Evolutionary conservation across 2,113 vertebrate genomes (phyloP).

Genomic region (Amia ocellicauda): DNA sequence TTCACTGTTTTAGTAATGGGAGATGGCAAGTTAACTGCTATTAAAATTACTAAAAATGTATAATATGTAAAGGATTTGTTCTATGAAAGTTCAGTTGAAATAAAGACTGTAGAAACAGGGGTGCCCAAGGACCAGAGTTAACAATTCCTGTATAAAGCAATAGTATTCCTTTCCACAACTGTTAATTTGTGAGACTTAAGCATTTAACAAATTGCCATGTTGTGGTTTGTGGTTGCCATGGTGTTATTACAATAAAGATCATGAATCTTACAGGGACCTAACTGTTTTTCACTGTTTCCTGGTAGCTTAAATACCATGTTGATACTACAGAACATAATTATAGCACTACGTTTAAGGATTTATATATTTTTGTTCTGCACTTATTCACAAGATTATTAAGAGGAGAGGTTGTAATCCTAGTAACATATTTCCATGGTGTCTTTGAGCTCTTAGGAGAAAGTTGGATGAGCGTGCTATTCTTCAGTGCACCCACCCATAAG

Average conservation of each 20-base stretch:
- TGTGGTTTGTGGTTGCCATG: constrained; percentile 26
- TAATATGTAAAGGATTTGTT: too few species aligned
- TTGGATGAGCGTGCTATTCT: constrained; percentile 7
- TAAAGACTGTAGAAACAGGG: too few species aligned
- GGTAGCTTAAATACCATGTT: constrained; percentile 14
- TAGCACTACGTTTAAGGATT: neutral
- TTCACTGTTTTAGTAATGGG: too few species aligned
- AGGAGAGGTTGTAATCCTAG: neutral
- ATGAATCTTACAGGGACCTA: constrained; percentile 2
- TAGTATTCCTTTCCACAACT: neutral
- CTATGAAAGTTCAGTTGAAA: too few species aligned
- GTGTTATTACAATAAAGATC: constrained; percentile 19
- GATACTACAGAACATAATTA: neutral
- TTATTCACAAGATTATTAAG: neutral
- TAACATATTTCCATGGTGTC: constrained; percentile 1
- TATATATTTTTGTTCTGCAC: constrained; percentile 13
- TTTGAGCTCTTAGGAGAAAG: constrained; percentile 5
- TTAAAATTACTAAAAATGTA: too few species aligned
- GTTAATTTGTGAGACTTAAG: constrained; percentile 5
- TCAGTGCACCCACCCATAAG: too few species aligned
- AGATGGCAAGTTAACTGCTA: too few species aligned
- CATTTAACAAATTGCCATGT: constrained; percentile 14
- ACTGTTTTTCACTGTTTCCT: constrained; percentile 16
- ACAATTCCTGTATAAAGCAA: too few species aligned
- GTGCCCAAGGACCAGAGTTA: too few species aligned